Percentiles rank a stretch among this genome's conserved stretches.
Conservation (phyloP, 1,140 invertebrate genomes). For the Zaprionus capensis region DNA sequence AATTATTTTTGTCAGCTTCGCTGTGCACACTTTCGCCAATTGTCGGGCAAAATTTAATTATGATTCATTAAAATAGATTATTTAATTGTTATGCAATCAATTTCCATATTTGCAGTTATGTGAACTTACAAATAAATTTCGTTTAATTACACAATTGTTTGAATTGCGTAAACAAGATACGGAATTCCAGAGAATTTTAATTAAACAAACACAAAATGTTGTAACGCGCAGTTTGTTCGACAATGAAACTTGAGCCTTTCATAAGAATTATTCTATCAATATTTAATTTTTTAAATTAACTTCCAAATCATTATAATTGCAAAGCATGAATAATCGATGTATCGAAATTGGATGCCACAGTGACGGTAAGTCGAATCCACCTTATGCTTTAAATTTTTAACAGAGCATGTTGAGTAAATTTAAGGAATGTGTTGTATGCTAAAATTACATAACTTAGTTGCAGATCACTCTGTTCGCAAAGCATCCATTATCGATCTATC, state of each 20-base stretch:
- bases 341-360: too few relatives aligned
- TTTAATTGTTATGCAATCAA: conserved; percentile 47
- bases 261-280: not conserved
- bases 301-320: too few relatives aligned
- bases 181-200: conserved; percentile 16
- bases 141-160: conserved; percentile 39
- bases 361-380: not conserved
- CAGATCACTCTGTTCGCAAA: not conserved
- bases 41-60: conserved; percentile 53
- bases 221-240: not conserved
- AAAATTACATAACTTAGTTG: too few relatives aligned
- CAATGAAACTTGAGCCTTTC: not conserved
- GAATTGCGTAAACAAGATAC: conserved; percentile 26
- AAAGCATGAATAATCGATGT: too few relatives aligned
- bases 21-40: conserved; percentile 15
- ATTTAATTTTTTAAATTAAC: not conserved
- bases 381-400: not conserved
- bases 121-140: conserved; percentile 25
- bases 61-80: conserved; percentile 53
- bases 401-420: not conserved
- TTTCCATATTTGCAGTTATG: conserved; percentile 25
- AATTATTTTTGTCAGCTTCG: conserved; percentile 67
- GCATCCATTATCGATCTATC: not conserved
- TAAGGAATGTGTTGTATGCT: too few relatives aligned
- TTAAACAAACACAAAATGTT: conserved; percentile 5